Conservation (phyloP, 2,113 vertebrate genomes). For the Esox niger region DNA sequence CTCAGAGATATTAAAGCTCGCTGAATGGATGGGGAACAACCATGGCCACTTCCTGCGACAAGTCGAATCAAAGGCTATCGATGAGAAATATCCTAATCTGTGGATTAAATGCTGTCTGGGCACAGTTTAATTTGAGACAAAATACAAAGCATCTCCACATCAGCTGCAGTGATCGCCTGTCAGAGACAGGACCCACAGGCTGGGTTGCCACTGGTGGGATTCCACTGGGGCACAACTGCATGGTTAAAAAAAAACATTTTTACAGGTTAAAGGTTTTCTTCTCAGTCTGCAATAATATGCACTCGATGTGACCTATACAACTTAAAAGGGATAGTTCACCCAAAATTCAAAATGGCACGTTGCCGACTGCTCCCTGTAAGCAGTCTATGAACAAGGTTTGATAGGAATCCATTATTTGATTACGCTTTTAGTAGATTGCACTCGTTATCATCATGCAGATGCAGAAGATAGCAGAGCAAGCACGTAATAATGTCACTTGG, state of each 20-base stretch:
- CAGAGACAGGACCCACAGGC: slow-evolving; percentile 4
- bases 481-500: no score
- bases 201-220: neutral
- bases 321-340: no score
- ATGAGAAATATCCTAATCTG: slow-evolving; percentile 49
- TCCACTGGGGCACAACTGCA: neutral
- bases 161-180: neutral
- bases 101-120: slow-evolving; percentile 43
- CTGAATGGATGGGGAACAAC: slow-evolving; percentile 35
- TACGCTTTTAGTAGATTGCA: no score
- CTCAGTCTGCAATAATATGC: neutral
- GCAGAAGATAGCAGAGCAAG: no score
- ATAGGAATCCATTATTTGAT: no score
- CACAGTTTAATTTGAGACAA: slow-evolving; percentile 45
- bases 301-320: neutral
- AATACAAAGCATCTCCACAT: slow-evolving; percentile 19
- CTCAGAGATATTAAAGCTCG: slow-evolving; percentile 39
- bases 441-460: no score
- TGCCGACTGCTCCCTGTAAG: no score
- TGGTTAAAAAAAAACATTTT: neutral
- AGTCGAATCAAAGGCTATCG: slow-evolving; percentile 47
- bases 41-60: slow-evolving; percentile 29
- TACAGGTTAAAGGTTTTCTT: no score
- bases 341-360: no score
- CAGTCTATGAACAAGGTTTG: no score